phyloP scores from a whole-genome alignment of 2,888 invertebrate genomes.

The Sussaba pulchella region DNA sequence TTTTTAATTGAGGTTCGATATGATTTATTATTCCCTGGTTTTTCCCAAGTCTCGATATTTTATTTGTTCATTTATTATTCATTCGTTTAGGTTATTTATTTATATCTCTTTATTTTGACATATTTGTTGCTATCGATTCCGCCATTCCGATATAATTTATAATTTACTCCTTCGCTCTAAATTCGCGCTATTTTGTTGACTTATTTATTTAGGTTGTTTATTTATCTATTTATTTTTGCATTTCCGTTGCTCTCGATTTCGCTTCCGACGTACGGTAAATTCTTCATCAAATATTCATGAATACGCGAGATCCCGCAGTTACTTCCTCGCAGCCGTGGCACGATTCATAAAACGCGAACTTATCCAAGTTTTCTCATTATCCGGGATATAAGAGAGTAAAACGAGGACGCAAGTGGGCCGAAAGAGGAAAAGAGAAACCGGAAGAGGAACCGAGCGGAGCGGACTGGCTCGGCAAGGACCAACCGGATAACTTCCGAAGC shows the following conservation, averaged over 20 bases:
- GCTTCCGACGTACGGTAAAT: constrained; percentile 15
- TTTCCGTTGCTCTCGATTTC: constrained; percentile 18
- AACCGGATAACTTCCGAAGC: constrained; percentile 17
- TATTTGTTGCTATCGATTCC: too few species aligned
- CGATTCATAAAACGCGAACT: constrained; percentile 69
- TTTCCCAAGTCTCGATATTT: too few species aligned
- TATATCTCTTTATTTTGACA: too few species aligned
- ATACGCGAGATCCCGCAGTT: constrained; percentile 37
- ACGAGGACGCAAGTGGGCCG: constrained; percentile 23
- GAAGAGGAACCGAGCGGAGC: constrained; percentile 1
- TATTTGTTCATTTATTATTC: too few species aligned
- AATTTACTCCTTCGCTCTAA: too few species aligned
- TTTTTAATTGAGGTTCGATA: constrained; percentile 13
- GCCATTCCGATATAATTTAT: too few species aligned
- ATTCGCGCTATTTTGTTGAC: too few species aligned
- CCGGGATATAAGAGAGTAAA: constrained; percentile 53
- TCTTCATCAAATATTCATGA: constrained; percentile 65
- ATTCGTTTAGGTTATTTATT: too few species aligned
- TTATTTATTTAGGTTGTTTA: too few species aligned
- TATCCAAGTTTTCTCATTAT: constrained; percentile 77
- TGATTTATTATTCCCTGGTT: constrained; percentile 38
- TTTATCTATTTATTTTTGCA: neutral
- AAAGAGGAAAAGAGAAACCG: constrained; percentile 28
- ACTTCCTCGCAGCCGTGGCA: constrained; percentile 21
- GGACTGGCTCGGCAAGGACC: constrained; percentile 3